These are phyloP conservation scores for Ceratitis capitata DNA, from an alignment of 1,140 invertebrate genomes.

Conservation along the genomic window DNA sequence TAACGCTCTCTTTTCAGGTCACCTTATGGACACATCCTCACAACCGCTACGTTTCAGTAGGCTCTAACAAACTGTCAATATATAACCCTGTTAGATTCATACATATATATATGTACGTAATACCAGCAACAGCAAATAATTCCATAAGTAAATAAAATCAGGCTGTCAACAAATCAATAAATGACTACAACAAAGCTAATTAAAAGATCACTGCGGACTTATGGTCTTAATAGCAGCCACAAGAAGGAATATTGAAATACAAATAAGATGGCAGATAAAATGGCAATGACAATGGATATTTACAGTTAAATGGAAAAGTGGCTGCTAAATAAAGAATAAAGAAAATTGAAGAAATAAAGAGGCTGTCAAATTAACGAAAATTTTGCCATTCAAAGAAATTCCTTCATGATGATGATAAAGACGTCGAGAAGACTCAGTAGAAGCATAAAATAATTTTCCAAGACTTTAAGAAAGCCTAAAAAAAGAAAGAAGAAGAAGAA, in stretches of 20 bases:
- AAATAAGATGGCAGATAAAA: neutral
- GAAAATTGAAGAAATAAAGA: neutral
- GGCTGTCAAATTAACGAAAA: neutral
- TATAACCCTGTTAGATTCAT: too few species aligned
- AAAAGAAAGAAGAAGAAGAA: neutral
- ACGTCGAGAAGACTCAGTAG: neutral
- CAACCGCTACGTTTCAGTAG: too few species aligned
- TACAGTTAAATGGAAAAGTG: neutral
- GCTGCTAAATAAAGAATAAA: neutral
- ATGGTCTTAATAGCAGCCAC: neutral
- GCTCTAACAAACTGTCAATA: too few species aligned
- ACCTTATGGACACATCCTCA: too few species aligned
- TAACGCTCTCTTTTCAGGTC: too few species aligned
- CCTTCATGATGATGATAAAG: neutral
- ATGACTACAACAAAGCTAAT: neutral
- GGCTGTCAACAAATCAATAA: conserved; percentile 3
- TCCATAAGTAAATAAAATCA: neutral
- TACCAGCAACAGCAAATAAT: neutral
- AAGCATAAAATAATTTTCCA: neutral
- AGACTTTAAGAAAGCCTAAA: neutral
- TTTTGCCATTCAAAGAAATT: neutral
- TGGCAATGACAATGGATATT: neutral
- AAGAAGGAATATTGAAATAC: neutral
- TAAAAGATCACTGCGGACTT: neutral
- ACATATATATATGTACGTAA: neutral